Evolutionary conservation across 2,797 vertebrate species (phyloP), one percentile per base, ranked within the genome.

Genomic region (Myiotriccus ornatus): DNA sequence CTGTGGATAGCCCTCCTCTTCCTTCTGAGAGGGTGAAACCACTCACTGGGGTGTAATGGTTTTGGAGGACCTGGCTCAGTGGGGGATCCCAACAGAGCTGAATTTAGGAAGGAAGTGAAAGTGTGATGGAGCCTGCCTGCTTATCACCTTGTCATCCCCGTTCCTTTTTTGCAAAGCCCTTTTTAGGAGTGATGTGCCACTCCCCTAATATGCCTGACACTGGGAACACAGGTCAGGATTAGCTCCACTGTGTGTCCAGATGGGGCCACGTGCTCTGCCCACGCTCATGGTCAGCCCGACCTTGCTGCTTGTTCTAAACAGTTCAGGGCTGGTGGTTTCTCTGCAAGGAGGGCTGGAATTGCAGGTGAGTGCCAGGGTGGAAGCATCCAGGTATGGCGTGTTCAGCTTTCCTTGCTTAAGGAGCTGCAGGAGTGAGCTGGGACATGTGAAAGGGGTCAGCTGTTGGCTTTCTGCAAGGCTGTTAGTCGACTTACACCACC

Each of bases 61-160:
- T 69, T 20, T 65, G 71, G 18, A 41, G 79, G 68, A 19, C 12
- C 23, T 34, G 18, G 25, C 14, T 78, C 23, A 67, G 44, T 53
- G 1, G 1, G 27, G 27, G 13, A 23, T 85, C 46, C 30, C 30
- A 28, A 75, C 55, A 30, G 56, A 59, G 49, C 44, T 77, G 55
- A 56, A 17, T 52, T 52, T 55, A 27, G 65, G 57, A 64, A 67
- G 53, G 65, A 39, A 50, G 3, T 0, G 3, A 64, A 55, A 41
- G 12, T 6, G 1, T 5, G 23, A 30, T 1, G 3, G 14, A 17
- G n/a, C 27, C 3, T 1, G 2, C 9, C 3, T 0, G 0, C 56
- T 90, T 65, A 3, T 86, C 49, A 24, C 47, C 46, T 24, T 6
- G n/a, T 14, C 1, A 0, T 44, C 35, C 30, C 44, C 0, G 1